Evolutionary conservation across 2,888 invertebrate genomes (phyloP), one percentile per base, ranked within the genome.

Genomic region (Plebejus anna): DNA sequence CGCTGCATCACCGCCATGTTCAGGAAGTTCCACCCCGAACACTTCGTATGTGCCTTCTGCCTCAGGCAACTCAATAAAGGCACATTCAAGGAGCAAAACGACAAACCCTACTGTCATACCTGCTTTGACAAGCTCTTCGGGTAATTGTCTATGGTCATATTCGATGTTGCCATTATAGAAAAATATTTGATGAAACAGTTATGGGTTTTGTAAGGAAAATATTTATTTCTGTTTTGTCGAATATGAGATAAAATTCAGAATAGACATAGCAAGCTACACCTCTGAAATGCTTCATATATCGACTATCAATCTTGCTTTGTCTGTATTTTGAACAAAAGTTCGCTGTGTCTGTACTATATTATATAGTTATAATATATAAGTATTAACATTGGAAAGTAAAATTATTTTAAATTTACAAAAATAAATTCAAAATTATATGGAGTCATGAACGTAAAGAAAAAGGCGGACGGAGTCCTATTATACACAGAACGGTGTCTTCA

Each of bases 11-110:
- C 99, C 0, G 99, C 99, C 80, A 99, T 99, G 99, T 99, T 98
- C 94, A 95, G 97, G 83, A 99, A 99, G 94, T 99, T 98, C 95
- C 99, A 99, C 91, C 99, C 99, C 0, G 99, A 99, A 89, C 99
- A 99, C 94, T 99, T 99, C 88, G 98, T 99, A 7, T 99, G 99
- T 94, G 98, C 99, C n/a, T 99, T 99, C 94, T 99, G 99, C 87
- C 95, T 99, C 80, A 97, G 98, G 86, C 99, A 99, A 88, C 95
- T 99, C 82, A 99, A 99, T 93, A 99, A 99, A 89, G 99, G 99
- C 84, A 99, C 99, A 0, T 99, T 99, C 93, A 99, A 99, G 90
- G 99, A 99, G 90, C 99, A 99, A 88, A 98, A 98, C 88, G 98
- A 99, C 85, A 99, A 99, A 88, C 99, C 99, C 1, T 99, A 99